A percentile compares a stretch with the other conserved stretches of the same genome.
Evolutionary conservation across 2,113 vertebrate genomes (phyloP).

Genomic region (Rhynchomys soricoides): DNA sequence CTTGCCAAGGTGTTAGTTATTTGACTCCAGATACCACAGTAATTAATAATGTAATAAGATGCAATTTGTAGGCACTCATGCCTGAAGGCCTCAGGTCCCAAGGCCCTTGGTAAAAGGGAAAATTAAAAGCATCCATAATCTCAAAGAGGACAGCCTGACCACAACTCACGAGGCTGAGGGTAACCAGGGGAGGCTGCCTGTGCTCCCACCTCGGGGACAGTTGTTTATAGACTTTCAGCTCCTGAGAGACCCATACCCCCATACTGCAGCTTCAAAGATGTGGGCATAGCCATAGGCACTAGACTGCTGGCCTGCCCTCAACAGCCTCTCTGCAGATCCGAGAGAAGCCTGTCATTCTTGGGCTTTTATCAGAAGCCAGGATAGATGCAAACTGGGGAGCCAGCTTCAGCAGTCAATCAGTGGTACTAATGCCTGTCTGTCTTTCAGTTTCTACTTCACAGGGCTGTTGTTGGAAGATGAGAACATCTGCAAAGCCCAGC

Average conservation of each 20-base stretch:
- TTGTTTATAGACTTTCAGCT: background rate
- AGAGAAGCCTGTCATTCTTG: background rate
- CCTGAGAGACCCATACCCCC: background rate
- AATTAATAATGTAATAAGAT: constrained; percentile 79
- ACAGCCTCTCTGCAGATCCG: background rate
- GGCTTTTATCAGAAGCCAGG: background rate
- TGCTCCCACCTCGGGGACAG: background rate
- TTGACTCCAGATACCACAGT: constrained; percentile 64
- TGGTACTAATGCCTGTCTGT: background rate
- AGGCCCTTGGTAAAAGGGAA: constrained; percentile 66
- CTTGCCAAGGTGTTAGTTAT: constrained; percentile 56
- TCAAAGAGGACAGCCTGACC: constrained; percentile 15
- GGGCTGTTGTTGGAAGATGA: background rate
- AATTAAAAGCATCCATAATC: constrained; percentile 76
- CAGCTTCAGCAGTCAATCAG: background rate
- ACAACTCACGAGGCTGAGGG: background rate
- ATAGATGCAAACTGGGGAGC: background rate
- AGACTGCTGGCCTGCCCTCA: too few relatives aligned
- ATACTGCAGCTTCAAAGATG: background rate
- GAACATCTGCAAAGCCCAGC: background rate
- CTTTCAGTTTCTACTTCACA: background rate
- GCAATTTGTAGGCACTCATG: constrained; percentile 74
- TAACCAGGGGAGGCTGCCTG: background rate
- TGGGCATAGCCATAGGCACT: rapidly evolving
- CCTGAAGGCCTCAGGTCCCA: constrained; percentile 67